phyloP scores from a whole-genome alignment of 2,113 vertebrate genomes.

The Galeopterus variegatus region DNA sequence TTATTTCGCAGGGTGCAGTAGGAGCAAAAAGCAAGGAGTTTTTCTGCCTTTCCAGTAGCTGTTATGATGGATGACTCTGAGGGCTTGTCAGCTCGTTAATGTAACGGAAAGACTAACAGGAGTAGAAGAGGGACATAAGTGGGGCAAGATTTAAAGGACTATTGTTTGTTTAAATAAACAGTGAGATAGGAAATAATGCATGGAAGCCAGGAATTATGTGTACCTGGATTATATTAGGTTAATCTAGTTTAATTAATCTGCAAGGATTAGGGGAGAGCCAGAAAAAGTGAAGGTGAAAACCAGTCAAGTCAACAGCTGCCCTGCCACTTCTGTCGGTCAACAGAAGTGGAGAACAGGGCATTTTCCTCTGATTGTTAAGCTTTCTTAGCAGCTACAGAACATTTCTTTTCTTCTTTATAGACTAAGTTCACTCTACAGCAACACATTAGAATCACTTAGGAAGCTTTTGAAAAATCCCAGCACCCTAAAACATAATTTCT shows the following conservation, averaged over 20 bases:
- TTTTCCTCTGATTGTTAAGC: too few relatives aligned
- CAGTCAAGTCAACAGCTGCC: rapidly evolving
- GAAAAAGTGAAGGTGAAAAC: neutral
- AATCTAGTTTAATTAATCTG: neutral
- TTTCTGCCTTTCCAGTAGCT: neutral
- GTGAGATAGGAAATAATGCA: neutral
- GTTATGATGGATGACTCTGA: rapidly evolving
- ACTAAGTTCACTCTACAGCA: neutral
- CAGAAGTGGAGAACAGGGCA: too few relatives aligned
- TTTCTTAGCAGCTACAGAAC: neutral
- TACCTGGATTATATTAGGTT: too few relatives aligned
- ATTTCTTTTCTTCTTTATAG: neutral
- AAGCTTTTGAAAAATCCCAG: neutral
- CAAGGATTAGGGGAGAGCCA: neutral
- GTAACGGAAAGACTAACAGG: neutral
- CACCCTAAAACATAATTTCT: rapidly evolving
- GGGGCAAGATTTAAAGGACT: neutral
- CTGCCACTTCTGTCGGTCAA: neutral
- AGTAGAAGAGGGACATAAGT: neutral
- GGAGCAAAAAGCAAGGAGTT: neutral
- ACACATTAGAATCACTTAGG: neutral
- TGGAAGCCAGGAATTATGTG: neutral
- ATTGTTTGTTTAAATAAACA: neutral
- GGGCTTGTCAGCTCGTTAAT: neutral
- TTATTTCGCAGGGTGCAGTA: neutral